Percentiles rank a stretch among this genome's conserved stretches.
phyloP scores from a whole-genome alignment of 1,140 invertebrate genomes.

The Penaeus indicus region DNA sequence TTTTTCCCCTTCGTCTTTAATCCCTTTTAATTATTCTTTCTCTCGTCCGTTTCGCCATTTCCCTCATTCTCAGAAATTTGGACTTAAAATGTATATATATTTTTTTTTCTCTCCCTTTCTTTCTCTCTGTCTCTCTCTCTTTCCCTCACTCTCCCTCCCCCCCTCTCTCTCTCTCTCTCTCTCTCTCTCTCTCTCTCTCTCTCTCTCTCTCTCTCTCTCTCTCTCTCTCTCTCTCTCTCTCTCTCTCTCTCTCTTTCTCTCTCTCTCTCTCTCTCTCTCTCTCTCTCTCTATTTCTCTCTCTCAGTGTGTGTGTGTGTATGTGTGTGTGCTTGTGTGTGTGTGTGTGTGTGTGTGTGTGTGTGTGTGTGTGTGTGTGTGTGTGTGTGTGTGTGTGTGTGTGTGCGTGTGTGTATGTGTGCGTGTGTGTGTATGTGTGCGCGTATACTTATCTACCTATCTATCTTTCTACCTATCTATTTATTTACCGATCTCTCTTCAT shows the following conservation, averaged over 20 bases:
- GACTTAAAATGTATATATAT: too few species aligned
- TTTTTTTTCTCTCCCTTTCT: slow-evolving; percentile 2
- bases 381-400: slow-evolving; percentile 51
- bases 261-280: not conserved
- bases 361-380: slow-evolving; percentile 43
- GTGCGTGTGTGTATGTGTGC: slow-evolving; percentile 39
- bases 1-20: too few species aligned
- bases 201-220: slow-evolving; percentile 13
- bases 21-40: too few species aligned
- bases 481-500: too few species aligned
- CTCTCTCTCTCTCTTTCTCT: not conserved
- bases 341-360: slow-evolving; percentile 42
- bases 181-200: slow-evolving; percentile 26
- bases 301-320: not conserved
- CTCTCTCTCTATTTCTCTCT: not conserved
- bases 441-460: not conserved
- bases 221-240: not conserved
- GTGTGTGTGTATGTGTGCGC: slow-evolving; percentile 4
- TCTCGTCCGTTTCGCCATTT: too few species aligned
- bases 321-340: not conserved
- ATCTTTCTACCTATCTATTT: not conserved
- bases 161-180: not conserved
- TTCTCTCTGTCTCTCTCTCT: not conserved
- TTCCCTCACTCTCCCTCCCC: not conserved
- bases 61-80: too few species aligned